Conservation (phyloP, 2,113 vertebrate genomes). For the Pachypanchax playfairii region DNA sequence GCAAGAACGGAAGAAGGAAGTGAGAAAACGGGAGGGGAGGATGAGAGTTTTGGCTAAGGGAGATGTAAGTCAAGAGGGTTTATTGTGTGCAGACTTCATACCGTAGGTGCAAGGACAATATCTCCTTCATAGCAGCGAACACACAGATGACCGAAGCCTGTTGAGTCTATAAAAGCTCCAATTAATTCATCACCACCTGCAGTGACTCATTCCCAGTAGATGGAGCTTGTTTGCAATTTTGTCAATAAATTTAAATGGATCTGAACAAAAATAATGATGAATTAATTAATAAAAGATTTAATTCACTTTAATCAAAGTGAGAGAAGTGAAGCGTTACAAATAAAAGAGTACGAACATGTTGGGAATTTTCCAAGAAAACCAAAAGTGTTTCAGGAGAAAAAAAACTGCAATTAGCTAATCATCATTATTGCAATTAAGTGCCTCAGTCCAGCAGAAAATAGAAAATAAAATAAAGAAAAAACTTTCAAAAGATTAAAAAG, state of each 20-base stretch:
- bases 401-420: accelerated
- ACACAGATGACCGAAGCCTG: slow-evolving; percentile 1
- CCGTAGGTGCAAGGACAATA: slow-evolving; percentile 26
- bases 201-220: neutral
- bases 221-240: neutral
- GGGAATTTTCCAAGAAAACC: neutral
- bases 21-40: slow-evolving; percentile 4
- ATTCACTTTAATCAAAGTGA: neutral
- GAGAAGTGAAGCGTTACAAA: neutral
- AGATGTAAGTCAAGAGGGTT: slow-evolving; percentile 33
- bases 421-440: too few species aligned
- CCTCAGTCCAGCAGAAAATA: too few species aligned
- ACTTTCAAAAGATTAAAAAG: too few species aligned
- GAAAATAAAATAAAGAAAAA: too few species aligned
- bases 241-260: neutral
- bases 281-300: neutral
- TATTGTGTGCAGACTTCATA: slow-evolving; percentile 29
- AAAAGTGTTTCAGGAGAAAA: neutral
- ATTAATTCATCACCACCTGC: slow-evolving; percentile 9
- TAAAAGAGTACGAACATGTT: neutral
- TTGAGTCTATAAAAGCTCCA: neutral
- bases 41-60: slow-evolving; percentile 30
- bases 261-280: neutral
- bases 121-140: slow-evolving; percentile 31
- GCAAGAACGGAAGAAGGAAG: slow-evolving; percentile 5